Conservation (phyloP, 2,888 invertebrate genomes). For the Chelonus formosanus region DNA sequence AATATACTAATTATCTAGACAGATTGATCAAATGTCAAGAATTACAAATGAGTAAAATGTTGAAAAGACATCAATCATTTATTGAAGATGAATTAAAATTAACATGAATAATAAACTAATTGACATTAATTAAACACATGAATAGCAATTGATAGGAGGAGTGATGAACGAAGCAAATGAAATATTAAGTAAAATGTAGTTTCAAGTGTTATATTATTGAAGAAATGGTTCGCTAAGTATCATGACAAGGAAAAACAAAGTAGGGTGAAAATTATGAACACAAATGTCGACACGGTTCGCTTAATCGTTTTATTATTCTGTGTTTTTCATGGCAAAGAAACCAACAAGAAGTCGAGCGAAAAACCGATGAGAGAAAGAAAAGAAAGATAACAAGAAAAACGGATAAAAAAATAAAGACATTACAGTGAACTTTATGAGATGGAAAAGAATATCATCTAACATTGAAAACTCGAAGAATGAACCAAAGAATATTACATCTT, state of each 20-base stretch:
- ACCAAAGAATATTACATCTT: background rate
- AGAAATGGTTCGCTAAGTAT: constrained; percentile 14
- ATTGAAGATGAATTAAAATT: too few species aligned
- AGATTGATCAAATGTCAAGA: too few species aligned
- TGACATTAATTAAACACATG: too few species aligned
- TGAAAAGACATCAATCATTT: too few species aligned
- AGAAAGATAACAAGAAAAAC: constrained; percentile 26
- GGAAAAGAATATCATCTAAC: constrained; percentile 6
- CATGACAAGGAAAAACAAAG: constrained; percentile 23
- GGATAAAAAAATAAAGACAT: constrained; percentile 19
- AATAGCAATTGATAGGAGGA: too few species aligned
- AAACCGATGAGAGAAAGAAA: background rate
- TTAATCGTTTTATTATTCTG: constrained; percentile 26
- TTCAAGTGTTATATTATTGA: background rate
- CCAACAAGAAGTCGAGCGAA: constrained; percentile 16
- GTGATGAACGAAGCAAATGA: too few species aligned
- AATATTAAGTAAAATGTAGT: too few species aligned
- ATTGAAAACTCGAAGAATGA: background rate
- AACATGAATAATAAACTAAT: too few species aligned
- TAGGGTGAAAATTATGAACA: constrained; percentile 26
- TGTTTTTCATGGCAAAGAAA: constrained; percentile 17
- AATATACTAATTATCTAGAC: too few species aligned
- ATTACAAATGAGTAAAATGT: too few species aligned
- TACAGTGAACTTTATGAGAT: constrained; percentile 19
- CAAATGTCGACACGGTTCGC: constrained; percentile 25